Percentiles rank a stretch among this genome's conserved stretches.
Evolutionary conservation across 2,113 vertebrate genomes (phyloP).

Genomic region (Engraulis encrasicolus): DNA sequence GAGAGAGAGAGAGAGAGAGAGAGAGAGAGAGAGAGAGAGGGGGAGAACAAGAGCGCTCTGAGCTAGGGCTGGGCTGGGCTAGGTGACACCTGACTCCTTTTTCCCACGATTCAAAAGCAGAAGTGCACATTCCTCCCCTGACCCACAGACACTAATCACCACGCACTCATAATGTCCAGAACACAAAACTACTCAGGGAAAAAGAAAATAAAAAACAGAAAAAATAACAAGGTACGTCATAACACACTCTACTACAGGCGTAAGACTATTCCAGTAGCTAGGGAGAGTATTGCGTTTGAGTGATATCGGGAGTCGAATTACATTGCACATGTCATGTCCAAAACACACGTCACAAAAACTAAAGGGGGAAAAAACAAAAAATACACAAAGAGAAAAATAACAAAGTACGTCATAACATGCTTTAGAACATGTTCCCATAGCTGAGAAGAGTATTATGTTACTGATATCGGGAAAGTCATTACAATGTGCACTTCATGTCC

Average conservation of each 20-base stretch:
- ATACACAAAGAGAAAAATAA: too few relatives aligned
- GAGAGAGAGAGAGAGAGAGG: slow-evolving; percentile 17
- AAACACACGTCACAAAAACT: too few relatives aligned
- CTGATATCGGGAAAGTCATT: too few relatives aligned
- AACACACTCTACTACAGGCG: neutral
- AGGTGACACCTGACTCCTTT: slow-evolving; percentile 37
- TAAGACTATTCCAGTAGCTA: too few relatives aligned
- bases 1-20: slow-evolving; percentile 30
- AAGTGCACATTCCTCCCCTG: slow-evolving; percentile 37
- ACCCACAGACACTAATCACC: slow-evolving; percentile 32
- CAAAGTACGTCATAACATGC: neutral
- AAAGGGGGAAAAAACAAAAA: too few relatives aligned
- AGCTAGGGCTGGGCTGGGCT: slow-evolving; percentile 34
- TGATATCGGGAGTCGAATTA: too few relatives aligned
- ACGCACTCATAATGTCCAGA: neutral
- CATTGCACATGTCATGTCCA: too few relatives aligned
- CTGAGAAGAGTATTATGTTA: neutral
- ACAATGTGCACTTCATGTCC: too few relatives aligned
- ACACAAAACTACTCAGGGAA: neutral
- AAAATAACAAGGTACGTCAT: neutral
- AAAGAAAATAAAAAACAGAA: neutral
- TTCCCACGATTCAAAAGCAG: slow-evolving; percentile 40
- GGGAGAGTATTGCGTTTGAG: too few relatives aligned
- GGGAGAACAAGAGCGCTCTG: slow-evolving; percentile 38
- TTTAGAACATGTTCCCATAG: neutral